Evolutionary conservation across 1,140 invertebrate species (phyloP).

Genomic region (Mamestra configurata): DNA sequence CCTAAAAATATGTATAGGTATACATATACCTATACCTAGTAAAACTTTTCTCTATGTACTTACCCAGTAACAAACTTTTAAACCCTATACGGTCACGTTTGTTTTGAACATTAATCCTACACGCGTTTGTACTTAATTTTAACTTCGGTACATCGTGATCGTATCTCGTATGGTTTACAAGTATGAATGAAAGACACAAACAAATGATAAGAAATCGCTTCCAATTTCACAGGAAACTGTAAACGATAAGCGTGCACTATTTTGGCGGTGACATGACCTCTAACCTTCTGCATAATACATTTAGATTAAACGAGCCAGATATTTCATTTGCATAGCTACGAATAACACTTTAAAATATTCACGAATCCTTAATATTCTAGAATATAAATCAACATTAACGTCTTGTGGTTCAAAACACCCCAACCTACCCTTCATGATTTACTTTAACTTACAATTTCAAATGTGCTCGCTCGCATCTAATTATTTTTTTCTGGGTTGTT

Average conservation of each 20-base stretch:
- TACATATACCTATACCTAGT: too few relatives aligned
- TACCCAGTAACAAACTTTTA: neutral
- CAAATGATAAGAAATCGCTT: conserved; percentile 23
- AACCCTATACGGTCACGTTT: neutral
- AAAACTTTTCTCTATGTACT: too few relatives aligned
- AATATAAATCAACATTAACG: conserved; percentile 42
- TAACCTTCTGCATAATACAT: conserved; percentile 42
- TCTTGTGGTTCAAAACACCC: conserved; percentile 27
- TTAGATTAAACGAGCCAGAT: conserved; percentile 33
- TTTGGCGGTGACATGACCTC: conserved; percentile 43
- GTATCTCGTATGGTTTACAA: neutral
- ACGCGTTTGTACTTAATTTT: neutral
- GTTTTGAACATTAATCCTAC: neutral
- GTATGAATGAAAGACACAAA: conserved; percentile 22
- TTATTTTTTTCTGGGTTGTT: conserved; percentile 32
- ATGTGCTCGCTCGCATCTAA: conserved; percentile 8
- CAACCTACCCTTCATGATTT: conserved; percentile 8
- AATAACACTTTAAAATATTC: conserved; percentile 41
- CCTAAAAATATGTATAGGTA: too few relatives aligned
- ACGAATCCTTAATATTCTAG: conserved; percentile 27
- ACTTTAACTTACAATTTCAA: conserved; percentile 14
- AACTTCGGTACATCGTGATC: neutral
- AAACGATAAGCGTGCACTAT: conserved; percentile 48
- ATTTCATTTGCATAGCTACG: neutral
- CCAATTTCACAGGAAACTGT: conserved; percentile 24